These are phyloP conservation scores for Echinops telfairi DNA, from an alignment of 2,113 vertebrate genomes.

Conservation along the genomic window DNA sequence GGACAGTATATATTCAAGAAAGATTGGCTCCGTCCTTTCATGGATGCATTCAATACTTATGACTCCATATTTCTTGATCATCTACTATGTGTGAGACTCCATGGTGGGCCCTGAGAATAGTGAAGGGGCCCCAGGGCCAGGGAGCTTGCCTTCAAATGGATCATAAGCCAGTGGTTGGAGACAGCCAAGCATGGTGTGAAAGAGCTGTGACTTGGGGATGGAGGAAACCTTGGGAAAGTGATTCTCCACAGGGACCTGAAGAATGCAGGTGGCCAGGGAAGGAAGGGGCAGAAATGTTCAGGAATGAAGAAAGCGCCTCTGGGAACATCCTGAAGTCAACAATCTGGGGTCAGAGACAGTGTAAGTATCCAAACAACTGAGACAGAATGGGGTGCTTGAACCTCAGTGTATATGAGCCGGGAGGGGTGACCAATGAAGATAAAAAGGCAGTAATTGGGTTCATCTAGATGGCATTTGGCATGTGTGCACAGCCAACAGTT, in stretches of 20 bases:
- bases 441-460: neutral
- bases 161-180: neutral
- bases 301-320: too few relatives aligned
- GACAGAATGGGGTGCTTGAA: too few relatives aligned
- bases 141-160: constrained; percentile 7
- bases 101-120: neutral
- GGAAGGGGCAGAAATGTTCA: neutral
- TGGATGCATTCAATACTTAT: neutral
- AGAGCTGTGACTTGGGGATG: neutral
- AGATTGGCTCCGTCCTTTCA: constrained; percentile 9
- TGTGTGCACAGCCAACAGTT: neutral
- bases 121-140: neutral
- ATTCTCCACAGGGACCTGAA: neutral
- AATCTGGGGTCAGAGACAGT: neutral
- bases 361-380: neutral
- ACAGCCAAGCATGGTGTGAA: neutral
- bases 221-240: constrained; percentile 1
- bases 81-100: neutral
- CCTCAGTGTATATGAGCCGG: neutral
- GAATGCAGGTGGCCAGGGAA: neutral
- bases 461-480: neutral
- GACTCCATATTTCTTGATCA: neutral
- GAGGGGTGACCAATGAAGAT: neutral
- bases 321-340: neutral
- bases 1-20: neutral